A percentile compares a stretch with the other conserved stretches of the same genome.
These are phyloP conservation scores for Cettia cetti DNA, from an alignment of 2,113 vertebrate species.

Conservation along the genomic window DNA sequence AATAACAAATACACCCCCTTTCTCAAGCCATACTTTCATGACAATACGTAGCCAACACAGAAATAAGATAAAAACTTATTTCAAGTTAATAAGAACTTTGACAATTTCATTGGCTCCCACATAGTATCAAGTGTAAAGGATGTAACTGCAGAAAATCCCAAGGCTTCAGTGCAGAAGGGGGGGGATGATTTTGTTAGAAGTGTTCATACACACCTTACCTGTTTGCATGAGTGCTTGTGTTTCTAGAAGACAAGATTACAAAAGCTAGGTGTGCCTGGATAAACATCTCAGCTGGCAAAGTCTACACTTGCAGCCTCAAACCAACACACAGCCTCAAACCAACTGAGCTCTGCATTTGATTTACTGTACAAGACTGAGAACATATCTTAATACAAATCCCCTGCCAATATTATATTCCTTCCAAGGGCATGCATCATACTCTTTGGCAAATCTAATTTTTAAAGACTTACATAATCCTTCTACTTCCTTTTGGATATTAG, in stretches of 20 bases:
- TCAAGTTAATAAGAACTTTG: not conserved
- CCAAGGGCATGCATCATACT: not conserved
- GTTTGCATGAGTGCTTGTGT: fast-evolving
- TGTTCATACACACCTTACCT: not conserved
- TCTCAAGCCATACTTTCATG: not conserved
- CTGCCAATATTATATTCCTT: not conserved
- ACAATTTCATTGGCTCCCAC: not conserved
- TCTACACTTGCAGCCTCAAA: not conserved
- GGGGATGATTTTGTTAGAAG: not conserved
- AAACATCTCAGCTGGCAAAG: not conserved
- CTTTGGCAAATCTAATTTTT: not conserved
- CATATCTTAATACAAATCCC: not conserved
- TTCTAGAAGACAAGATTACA: not conserved
- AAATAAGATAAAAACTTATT: not conserved
- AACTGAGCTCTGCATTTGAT: not conserved
- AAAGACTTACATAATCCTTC: constrained; percentile 10
- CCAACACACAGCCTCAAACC: not conserved
- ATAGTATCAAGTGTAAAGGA: not conserved
- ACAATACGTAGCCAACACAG: not conserved
- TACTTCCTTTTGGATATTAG: not conserved
- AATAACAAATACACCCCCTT: not conserved
- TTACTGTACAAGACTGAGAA: not conserved
- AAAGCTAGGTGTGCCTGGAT: not conserved
- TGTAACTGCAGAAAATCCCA: not conserved
- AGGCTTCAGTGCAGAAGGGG: not conserved